phyloP scores from a whole-genome alignment of 1,140 invertebrate species.

The Marisa cornuarietis region DNA sequence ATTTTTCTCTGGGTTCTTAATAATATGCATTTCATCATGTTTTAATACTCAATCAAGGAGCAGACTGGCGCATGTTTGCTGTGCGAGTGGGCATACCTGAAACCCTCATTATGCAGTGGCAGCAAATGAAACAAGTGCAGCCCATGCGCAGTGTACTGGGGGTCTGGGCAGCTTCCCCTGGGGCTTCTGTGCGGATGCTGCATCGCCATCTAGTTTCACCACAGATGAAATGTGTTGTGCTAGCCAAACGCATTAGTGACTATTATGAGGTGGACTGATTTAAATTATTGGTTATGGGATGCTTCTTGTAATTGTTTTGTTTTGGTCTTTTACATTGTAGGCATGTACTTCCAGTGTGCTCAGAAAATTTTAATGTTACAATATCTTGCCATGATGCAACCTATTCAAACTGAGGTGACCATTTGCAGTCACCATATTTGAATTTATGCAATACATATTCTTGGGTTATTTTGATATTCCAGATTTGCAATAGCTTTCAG shows the following conservation, averaged over 20 bases:
- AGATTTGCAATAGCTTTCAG: too few relatives aligned
- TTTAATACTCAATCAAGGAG: constrained; percentile 38
- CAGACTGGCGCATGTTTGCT: constrained; percentile 63
- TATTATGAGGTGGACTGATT: constrained; percentile 62
- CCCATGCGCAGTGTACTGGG: constrained; percentile 61
- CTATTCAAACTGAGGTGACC: too few relatives aligned
- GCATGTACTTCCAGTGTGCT: too few relatives aligned
- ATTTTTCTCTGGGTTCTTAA: too few relatives aligned
- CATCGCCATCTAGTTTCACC: constrained; percentile 64
- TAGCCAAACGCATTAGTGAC: constrained; percentile 61
- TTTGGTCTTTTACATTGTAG: too few relatives aligned
- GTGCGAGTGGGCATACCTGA: constrained; percentile 58
- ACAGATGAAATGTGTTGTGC: constrained; percentile 55
- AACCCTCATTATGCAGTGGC: constrained; percentile 56
- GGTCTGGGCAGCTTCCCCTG: constrained; percentile 57
- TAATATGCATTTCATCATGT: too few relatives aligned
- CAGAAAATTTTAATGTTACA: too few relatives aligned
- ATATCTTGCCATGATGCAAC: too few relatives aligned
- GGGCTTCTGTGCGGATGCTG: constrained; percentile 61
- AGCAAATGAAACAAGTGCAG: constrained; percentile 51
- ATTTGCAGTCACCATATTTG: too few relatives aligned
- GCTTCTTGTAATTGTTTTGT: too few relatives aligned
- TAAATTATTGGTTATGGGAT: background rate
- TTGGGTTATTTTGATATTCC: too few relatives aligned
- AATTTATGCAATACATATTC: too few relatives aligned